These are phyloP conservation scores for Antheraea yamamai DNA, from an alignment of 2,888 invertebrate genomes.

Conservation along the genomic window DNA sequence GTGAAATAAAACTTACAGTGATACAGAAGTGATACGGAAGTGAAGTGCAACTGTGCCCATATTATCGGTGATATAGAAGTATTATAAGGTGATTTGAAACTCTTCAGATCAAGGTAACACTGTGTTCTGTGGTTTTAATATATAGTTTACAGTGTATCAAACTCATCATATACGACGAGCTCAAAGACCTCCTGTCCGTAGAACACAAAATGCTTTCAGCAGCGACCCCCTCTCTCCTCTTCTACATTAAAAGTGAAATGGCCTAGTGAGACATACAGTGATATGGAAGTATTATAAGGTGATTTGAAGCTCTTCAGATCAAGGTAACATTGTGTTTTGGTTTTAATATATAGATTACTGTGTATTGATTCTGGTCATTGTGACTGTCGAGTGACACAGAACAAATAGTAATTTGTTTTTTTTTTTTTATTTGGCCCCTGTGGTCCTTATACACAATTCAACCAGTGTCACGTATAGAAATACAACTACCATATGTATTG, in stretches of 20 bases:
- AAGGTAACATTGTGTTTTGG: not conserved
- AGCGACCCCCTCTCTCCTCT: conserved; percentile 92
- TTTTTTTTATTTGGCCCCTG: too few species aligned
- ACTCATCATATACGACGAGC: conserved; percentile 88
- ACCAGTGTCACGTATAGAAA: too few species aligned
- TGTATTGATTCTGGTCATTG: not conserved
- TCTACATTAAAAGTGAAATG: conserved; percentile 87
- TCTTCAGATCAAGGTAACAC: conserved; percentile 11
- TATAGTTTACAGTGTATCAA: conserved; percentile 63
- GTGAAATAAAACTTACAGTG: conserved; percentile 4
- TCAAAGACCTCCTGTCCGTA: conserved; percentile 88
- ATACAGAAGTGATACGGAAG: not conserved
- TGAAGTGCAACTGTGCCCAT: not conserved
- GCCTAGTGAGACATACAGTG: conserved; percentile 49
- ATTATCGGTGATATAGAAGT: not conserved
- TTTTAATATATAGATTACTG: not conserved
- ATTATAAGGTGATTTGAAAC: conserved; percentile 1
- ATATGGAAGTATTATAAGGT: not conserved
- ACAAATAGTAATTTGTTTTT: too few species aligned
- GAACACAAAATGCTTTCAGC: conserved; percentile 87
- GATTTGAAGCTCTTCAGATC: conserved; percentile 15
- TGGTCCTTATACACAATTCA: too few species aligned
- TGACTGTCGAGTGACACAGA: not conserved
- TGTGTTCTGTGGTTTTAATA: conserved; percentile 1
- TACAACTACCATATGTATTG: too few species aligned